Percentiles rank a stretch among this genome's conserved stretches.
phyloP scores from a whole-genome alignment of 2,113 vertebrate species.

The Entelurus aequoreus region DNA sequence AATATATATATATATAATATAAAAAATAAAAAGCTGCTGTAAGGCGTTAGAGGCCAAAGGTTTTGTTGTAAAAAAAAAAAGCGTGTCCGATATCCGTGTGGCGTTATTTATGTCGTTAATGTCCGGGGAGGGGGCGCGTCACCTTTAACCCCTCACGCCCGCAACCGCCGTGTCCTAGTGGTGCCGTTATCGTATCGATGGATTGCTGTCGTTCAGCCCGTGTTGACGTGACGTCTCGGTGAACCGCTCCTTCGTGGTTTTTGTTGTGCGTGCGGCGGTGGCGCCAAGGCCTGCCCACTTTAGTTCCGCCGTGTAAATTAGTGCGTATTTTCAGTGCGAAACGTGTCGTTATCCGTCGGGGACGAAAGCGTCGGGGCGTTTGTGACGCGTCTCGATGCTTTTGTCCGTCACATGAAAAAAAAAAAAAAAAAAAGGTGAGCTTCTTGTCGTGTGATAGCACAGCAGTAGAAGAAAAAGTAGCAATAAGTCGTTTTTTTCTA shows the following conservation, averaged over 20 bases:
- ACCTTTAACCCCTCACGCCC: slow-evolving; percentile 16
- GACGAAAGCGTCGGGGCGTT: background rate
- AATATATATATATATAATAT: too few species aligned
- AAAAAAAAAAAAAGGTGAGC: background rate
- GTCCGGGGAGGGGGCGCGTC: background rate
- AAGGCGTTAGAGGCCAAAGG: slow-evolving; percentile 36
- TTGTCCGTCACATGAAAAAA: slow-evolving; percentile 9
- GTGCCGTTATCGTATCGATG: slow-evolving; percentile 66
- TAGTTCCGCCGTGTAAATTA: background rate
- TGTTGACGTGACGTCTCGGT: slow-evolving; percentile 49
- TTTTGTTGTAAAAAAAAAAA: slow-evolving; percentile 16
- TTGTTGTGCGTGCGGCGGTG: slow-evolving; percentile 14
- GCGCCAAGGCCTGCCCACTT: too few species aligned
- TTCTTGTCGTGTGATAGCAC: slow-evolving; percentile 36
- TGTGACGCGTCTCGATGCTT: slow-evolving; percentile 8
- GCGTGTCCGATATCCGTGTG: slow-evolving; percentile 10
- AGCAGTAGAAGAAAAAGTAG: slow-evolving; percentile 35
- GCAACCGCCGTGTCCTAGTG: slow-evolving; percentile 31
- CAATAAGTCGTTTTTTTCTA: slow-evolving; percentile 43
- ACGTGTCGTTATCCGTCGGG: background rate
- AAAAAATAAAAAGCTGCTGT: background rate
- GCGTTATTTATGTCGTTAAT: slow-evolving; percentile 40
- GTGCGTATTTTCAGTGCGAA: background rate
- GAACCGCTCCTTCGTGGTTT: slow-evolving; percentile 14
- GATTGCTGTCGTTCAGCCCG: slow-evolving; percentile 56